Percentiles rank a stretch among this genome's conserved stretches.
phyloP scores from a whole-genome alignment of 2,797 vertebrate genomes.

The Eulemur coronatus region DNA sequence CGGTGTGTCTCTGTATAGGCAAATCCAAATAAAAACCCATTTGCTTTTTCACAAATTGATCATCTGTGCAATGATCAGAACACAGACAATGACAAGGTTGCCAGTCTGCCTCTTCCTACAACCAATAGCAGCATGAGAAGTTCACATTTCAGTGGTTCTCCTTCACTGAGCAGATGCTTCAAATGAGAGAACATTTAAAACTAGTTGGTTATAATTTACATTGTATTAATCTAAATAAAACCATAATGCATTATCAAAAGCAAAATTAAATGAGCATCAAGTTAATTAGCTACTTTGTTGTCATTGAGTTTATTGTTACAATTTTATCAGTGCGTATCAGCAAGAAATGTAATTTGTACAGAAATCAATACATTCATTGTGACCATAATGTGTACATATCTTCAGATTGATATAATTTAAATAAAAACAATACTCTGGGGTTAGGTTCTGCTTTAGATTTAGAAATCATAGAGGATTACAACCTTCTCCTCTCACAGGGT shows the following conservation, averaged over 20 bases:
- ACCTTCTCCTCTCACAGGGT: not conserved
- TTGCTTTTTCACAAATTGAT: not conserved
- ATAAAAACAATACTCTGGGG: not conserved
- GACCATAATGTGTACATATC: conserved; percentile 59
- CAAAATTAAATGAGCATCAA: conserved; percentile 83
- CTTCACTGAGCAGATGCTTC: conserved; percentile 51
- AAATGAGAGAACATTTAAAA: conserved; percentile 76
- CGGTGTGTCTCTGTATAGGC: not conserved
- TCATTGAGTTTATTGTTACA: conserved; percentile 82
- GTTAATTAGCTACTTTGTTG: conserved; percentile 80
- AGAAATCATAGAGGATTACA: not conserved
- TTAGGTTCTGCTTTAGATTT: not conserved
- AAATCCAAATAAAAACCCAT: not conserved
- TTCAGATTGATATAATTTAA: conserved; percentile 65
- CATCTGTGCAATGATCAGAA: not conserved
- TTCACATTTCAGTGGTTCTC: conserved; percentile 7
- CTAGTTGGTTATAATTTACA: conserved; percentile 78
- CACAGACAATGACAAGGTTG: not conserved
- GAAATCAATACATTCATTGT: conserved; percentile 78
- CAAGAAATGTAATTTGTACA: conserved; percentile 75
- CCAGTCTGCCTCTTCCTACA: not conserved
- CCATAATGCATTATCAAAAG: conserved; percentile 77
- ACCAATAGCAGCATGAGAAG: not conserved
- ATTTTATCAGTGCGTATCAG: conserved; percentile 75
- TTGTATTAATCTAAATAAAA: conserved; percentile 74